phyloP scores from a whole-genome alignment of 2,113 vertebrate species.

The Myocastor coypus region DNA sequence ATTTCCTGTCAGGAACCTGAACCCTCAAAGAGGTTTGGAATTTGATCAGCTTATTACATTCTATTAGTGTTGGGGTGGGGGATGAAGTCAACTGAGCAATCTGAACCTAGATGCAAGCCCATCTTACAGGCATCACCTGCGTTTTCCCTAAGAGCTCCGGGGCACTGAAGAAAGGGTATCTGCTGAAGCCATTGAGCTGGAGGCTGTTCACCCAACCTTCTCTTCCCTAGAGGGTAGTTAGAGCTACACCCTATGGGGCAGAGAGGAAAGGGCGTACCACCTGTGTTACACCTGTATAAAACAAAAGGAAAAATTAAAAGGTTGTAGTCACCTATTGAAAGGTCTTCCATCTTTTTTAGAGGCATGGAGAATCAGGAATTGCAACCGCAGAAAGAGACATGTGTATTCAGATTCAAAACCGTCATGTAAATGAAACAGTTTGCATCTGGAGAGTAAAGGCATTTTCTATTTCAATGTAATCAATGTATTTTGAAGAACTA shows the following conservation, averaged over 20 bases:
- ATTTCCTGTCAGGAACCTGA: neutral
- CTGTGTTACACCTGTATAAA: conserved; percentile 80
- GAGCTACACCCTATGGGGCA: conserved; percentile 84
- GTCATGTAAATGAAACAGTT: conserved; percentile 41
- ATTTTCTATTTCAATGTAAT: conserved; percentile 56
- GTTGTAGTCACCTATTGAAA: neutral
- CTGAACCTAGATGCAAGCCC: neutral
- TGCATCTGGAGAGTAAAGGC: neutral
- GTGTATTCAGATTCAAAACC: conserved; percentile 20
- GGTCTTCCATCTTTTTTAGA: conserved; percentile 1
- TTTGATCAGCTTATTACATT: neutral
- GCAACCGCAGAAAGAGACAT: neutral
- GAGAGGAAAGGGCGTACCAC: conserved; percentile 84
- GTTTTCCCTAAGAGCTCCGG: conserved; percentile 16
- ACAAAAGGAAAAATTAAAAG: conserved; percentile 63
- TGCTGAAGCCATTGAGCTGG: conserved; percentile 70
- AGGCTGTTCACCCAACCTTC: conserved; percentile 84
- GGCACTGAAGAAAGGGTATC: conserved; percentile 4
- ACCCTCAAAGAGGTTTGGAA: neutral
- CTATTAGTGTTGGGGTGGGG: neutral
- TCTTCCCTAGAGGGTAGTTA: conserved; percentile 84
- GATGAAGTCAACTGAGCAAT: neutral
- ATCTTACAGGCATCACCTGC: neutral
- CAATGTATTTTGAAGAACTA: conserved; percentile 49
- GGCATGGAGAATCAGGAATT: neutral